A percentile compares a stretch with the other conserved stretches of the same genome.
phyloP scores from a whole-genome alignment of 2,888 invertebrate genomes.

The Spodoptera picta region DNA sequence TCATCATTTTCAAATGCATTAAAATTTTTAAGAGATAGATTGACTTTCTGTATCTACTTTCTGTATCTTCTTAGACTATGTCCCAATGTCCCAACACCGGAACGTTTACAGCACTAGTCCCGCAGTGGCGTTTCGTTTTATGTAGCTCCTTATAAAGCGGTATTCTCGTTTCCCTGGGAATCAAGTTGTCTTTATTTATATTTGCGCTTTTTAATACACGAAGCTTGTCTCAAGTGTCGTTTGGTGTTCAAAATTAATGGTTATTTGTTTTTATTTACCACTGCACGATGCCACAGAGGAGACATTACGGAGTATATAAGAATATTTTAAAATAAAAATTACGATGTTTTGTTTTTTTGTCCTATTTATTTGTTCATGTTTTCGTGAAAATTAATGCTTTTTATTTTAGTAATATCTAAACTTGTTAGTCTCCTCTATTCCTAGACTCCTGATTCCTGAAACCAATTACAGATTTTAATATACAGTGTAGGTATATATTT shows the following conservation, averaged over 20 bases:
- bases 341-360: background rate
- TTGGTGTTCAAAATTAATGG: background rate
- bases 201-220: slow-evolving; percentile 5
- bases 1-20: no score
- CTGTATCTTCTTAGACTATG: background rate
- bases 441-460: no score
- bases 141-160: slow-evolving; percentile 25
- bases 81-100: background rate
- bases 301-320: no score
- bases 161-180: slow-evolving; percentile 23
- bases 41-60: slow-evolving; percentile 4
- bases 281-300: no score
- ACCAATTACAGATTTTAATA: no score
- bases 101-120: slow-evolving; percentile 30
- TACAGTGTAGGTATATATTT: no score
- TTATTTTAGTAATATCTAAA: no score
- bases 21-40: no score
- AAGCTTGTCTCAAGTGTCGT: background rate
- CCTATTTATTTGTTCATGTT: background rate
- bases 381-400: no score
- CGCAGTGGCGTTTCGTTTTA: slow-evolving; percentile 20
- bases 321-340: no score
- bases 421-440: no score
- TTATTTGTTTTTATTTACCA: background rate
- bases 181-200: slow-evolving; percentile 31